Evolutionary conservation across 2,888 invertebrate genomes (phyloP).

Genomic region (Acleris holmiana): DNA sequence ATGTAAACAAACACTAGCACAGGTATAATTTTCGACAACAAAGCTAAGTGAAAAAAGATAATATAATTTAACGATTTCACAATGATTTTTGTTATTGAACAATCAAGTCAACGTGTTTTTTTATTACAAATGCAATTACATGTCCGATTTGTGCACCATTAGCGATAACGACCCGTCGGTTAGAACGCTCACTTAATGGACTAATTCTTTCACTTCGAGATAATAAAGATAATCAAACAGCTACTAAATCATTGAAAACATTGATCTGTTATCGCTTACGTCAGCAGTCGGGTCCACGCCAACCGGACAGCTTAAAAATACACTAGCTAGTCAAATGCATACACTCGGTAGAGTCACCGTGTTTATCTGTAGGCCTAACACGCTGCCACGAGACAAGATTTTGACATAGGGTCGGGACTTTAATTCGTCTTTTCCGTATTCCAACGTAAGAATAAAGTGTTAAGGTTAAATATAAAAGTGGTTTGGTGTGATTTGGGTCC

Average conservation of each 20-base stretch:
- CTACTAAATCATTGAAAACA: constrained; percentile 35
- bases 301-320: background rate
- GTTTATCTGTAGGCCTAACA: too few relatives aligned
- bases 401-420: too few relatives aligned
- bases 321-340: background rate
- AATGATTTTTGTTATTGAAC: constrained; percentile 10
- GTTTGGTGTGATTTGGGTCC: too few relatives aligned
- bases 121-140: constrained; percentile 20
- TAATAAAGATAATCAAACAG: constrained; percentile 34
- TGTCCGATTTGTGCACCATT: constrained; percentile 26
- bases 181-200: constrained; percentile 33
- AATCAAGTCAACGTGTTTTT: constrained; percentile 9
- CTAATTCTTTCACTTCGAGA: constrained; percentile 32
- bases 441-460: too few relatives aligned
- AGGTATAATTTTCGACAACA: background rate
- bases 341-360: background rate
- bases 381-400: too few relatives aligned
- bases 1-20: background rate
- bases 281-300: constrained; percentile 16
- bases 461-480: too few relatives aligned
- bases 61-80: background rate
- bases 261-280: constrained; percentile 37
- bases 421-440: too few relatives aligned
- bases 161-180: constrained; percentile 26
- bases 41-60: background rate